Evolutionary conservation across 2,797 vertebrate species (phyloP).

Genomic region (Tadarida brasiliensis): DNA sequence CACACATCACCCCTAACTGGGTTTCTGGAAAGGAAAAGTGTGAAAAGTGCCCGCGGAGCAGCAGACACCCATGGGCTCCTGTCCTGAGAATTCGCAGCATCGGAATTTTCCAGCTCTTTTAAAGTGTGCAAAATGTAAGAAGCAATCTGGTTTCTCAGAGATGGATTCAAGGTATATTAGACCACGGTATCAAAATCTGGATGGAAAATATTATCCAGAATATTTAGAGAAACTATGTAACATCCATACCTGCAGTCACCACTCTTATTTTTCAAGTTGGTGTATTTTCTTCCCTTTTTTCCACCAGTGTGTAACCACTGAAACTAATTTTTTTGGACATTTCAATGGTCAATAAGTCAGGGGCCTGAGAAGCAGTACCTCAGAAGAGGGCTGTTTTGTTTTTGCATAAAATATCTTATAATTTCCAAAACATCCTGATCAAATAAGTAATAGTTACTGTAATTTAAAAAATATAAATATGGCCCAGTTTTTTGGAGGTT

Average conservation of each 20-base stretch:
- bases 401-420: background rate
- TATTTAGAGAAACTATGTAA: slow-evolving; percentile 33
- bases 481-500: background rate
- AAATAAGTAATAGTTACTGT: slow-evolving; percentile 21
- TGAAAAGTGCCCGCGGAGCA: background rate
- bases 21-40: background rate
- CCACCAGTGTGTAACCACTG: background rate
- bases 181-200: background rate
- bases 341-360: background rate
- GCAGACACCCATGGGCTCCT: background rate
- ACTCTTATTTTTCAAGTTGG: slow-evolving; percentile 15
- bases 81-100: background rate
- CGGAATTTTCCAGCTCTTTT: background rate
- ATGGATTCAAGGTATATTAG: background rate
- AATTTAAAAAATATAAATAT: background rate
- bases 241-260: background rate
- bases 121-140: background rate
- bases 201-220: slow-evolving; percentile 22
- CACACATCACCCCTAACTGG: background rate
- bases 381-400: background rate
- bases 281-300: background rate
- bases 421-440: background rate
- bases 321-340: background rate
- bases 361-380: background rate
- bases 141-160: background rate